phyloP scores from a whole-genome alignment of 1,140 invertebrate species.

The Bursaphelenchus mucronatus region DNA sequence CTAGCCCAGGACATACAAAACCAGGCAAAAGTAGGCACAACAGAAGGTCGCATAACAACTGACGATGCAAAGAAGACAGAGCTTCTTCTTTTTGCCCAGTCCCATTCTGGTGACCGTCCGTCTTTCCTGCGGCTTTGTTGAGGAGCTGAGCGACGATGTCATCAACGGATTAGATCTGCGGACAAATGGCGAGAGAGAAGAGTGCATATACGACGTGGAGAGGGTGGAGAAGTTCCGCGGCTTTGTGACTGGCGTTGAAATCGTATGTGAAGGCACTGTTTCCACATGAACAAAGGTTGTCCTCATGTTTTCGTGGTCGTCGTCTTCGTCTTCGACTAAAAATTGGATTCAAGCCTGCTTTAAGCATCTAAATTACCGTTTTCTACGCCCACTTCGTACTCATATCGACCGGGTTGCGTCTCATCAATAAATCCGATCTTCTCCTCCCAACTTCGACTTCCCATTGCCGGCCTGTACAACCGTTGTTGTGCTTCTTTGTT shows the following conservation, averaged over 20 bases:
- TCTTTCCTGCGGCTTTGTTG: not conserved
- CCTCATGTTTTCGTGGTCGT: no score
- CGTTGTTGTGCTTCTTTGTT: constrained; percentile 1
- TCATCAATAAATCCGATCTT: not conserved
- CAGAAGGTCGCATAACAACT: constrained; percentile 5
- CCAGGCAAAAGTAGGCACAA: no score
- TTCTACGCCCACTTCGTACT: not conserved
- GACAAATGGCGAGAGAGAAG: not conserved
- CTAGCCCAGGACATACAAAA: no score
- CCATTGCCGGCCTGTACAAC: not conserved
- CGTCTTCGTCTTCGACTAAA: no score
- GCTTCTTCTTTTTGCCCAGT: constrained; percentile 16
- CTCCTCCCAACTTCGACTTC: constrained; percentile 1
- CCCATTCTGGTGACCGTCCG: constrained; percentile 2
- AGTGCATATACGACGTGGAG: not conserved
- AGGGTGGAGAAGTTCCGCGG: not conserved
- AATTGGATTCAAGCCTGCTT: no score
- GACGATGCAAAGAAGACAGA: not conserved
- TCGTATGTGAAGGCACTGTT: not conserved
- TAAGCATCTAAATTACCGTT: no score
- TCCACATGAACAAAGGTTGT: not conserved
- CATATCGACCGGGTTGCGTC: not conserved
- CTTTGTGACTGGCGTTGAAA: not conserved
- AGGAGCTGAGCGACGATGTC: no score
- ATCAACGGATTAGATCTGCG: no score